Percentiles rank a stretch among this genome's conserved stretches.
phyloP scores from a whole-genome alignment of 2,888 invertebrate genomes.

The Sisyra terminalis region DNA sequence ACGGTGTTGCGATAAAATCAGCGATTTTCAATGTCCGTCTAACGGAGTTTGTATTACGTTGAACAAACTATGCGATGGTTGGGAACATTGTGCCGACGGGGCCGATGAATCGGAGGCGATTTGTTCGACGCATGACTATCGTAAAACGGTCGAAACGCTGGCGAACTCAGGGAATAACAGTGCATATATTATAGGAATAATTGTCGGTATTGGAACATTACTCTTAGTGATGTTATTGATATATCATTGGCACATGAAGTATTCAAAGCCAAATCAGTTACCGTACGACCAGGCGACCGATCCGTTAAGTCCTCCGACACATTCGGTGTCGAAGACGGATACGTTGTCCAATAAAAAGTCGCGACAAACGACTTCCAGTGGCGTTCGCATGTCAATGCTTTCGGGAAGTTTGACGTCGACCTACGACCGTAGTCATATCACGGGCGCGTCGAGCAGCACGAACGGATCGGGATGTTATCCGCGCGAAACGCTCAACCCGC shows the following conservation, averaged over 20 bases:
- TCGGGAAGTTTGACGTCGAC: conserved; percentile 44
- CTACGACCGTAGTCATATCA: conserved; percentile 48
- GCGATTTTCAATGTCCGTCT: conserved; percentile 54
- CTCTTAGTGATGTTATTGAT: conserved; percentile 33
- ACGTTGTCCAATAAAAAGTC: conserved; percentile 16
- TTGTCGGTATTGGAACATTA: conserved; percentile 36
- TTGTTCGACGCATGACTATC: conserved; percentile 26
- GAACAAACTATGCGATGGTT: conserved; percentile 55
- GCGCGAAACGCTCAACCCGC: conserved; percentile 76
- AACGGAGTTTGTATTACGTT: conserved; percentile 55
- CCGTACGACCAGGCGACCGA: conserved; percentile 47
- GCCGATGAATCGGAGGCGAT: conserved; percentile 56
- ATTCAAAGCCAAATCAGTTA: conserved; percentile 23
- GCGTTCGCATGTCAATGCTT: conserved; percentile 46
- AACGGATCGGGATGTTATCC: conserved; percentile 53
- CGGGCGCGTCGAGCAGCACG: conserved; percentile 48
- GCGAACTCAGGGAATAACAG: conserved; percentile 23
- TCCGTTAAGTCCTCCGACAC: conserved; percentile 36
- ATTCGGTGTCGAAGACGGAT: conserved; percentile 11
- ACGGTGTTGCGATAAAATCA: conserved; percentile 43
- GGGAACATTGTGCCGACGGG: conserved; percentile 63
- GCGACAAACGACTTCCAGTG: conserved; percentile 24
- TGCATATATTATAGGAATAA: conserved; percentile 36
- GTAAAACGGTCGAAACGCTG: conserved; percentile 10
- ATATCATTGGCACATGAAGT: conserved; percentile 34